Conservation (phyloP, 2,797 vertebrate species). For the Periophthalmus magnuspinnatus region DNA sequence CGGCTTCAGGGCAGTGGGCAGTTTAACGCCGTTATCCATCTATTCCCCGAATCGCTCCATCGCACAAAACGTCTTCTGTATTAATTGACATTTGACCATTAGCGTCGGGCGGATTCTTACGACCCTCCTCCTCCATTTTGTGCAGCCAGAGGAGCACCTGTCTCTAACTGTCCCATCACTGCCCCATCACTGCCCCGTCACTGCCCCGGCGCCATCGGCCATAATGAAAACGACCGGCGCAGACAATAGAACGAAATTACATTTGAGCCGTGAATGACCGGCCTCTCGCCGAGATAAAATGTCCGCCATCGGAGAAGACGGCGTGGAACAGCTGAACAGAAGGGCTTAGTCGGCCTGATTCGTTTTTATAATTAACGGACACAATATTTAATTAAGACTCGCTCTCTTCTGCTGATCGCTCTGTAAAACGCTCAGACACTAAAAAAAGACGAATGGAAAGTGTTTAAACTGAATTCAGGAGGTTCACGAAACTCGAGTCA, state of each 20-base stretch:
- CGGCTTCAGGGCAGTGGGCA: background rate
- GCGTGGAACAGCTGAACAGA: slow-evolving; percentile 66
- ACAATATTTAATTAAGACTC: slow-evolving; percentile 78
- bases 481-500: too few relatives aligned
- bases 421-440: slow-evolving; percentile 34
- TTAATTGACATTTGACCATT: slow-evolving; percentile 4
- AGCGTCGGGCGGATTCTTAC: slow-evolving; percentile 17
- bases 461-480: slow-evolving; percentile 42
- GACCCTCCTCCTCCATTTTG: background rate
- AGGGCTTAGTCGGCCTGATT: slow-evolving; percentile 68
- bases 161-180: slow-evolving; percentile 53
- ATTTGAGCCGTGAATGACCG: slow-evolving; percentile 59
- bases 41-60: background rate
- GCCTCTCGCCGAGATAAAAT: slow-evolving; percentile 19
- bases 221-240: slow-evolving; percentile 66
- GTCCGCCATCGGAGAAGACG: slow-evolving; percentile 28
- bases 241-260: slow-evolving; percentile 69
- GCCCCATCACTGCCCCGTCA: slow-evolving; percentile 51
- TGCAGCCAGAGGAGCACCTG: slow-evolving; percentile 48
- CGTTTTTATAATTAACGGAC: slow-evolving; percentile 75
- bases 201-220: slow-evolving; percentile 57
- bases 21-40: background rate
- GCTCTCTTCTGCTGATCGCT: background rate
- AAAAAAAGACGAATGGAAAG: slow-evolving; percentile 28
- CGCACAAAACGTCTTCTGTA: slow-evolving; percentile 1